Base-by-base conservation (phyloP, 2,113 vertebrate genomes). In the Pica pica region DNA sequence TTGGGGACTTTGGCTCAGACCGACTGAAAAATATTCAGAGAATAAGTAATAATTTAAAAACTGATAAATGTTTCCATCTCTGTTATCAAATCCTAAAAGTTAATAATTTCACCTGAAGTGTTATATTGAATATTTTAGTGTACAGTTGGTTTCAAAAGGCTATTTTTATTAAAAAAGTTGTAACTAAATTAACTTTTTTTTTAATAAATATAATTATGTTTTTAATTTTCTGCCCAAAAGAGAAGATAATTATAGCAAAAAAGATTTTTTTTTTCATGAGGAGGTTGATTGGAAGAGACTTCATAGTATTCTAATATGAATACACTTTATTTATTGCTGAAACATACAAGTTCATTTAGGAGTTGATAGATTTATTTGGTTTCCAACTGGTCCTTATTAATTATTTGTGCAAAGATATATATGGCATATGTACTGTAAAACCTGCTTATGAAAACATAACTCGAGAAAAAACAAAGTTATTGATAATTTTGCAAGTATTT, bases 391-490 rank as follows among this genome's bases (percentile, higher is more conserved):
- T 3, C 16, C 6, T 78, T 61, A 65, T 26, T 46, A 92, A 52
- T 85, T 83, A 64, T 50, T 75, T 76, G 4, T 37, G 20, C 24
- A 64, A 68, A 71, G 9, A 63, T 17, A 59, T 7, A 41, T 79
- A 60, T 68, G 13, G 10, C 2, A 26, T 15, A 1, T 63, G 8
- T 49, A 44, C 10, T 65, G 7, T 14, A 71, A 83, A 86, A 76
- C 11, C 10, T 50, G 8, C 4, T 69, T 64, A 56, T 37, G 15
- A 78, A 77, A 69, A 30, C 2, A 37, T 7, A 30, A 4, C 20
- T 46, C 0, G 3, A 61, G 11, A 9, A 35, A 35, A 52, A 77
- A 50, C n/a, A 35, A 22, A 47, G 0, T 2, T 33, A 3, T 9
- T 64, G 6, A 52, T 42, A 8, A 70, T 70, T 60, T 52, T 57